Percentiles rank a stretch among this genome's conserved stretches.
These are phyloP conservation scores for Oncorhynchus nerka DNA, from an alignment of 2,113 vertebrate species.

Conservation along the genomic window DNA sequence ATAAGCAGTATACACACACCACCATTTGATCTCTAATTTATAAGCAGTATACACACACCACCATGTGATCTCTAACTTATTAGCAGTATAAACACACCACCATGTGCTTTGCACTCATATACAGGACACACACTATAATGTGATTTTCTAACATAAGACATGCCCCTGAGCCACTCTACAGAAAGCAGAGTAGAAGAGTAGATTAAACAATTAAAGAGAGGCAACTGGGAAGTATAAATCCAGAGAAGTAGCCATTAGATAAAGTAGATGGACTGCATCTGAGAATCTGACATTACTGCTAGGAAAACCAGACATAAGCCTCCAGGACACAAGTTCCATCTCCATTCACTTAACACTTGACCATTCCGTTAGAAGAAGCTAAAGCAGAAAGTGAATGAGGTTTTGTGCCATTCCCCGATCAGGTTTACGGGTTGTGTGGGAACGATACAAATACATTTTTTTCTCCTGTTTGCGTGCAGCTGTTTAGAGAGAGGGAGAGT, in stretches of 20 bases:
- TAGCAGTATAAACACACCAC: not conserved
- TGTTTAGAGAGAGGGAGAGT: conserved; percentile 27
- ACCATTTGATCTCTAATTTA: not conserved
- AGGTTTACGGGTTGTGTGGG: conserved; percentile 10
- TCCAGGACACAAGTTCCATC: conserved; percentile 50
- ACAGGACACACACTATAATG: not conserved
- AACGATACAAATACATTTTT: conserved; percentile 39
- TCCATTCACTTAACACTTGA: conserved; percentile 49
- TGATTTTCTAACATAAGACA: not conserved
- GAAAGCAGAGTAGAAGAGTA: conserved; percentile 10
- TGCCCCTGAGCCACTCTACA: not conserved
- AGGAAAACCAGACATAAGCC: conserved; percentile 49
- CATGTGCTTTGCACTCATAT: conserved; percentile 8
- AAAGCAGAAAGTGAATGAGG: conserved; percentile 9
- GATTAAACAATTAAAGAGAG: conserved; percentile 29
- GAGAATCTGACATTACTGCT: conserved; percentile 44
- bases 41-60: not conserved
- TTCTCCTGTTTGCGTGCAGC: conserved; percentile 43
- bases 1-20: too few species aligned
- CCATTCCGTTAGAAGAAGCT: conserved; percentile 37
- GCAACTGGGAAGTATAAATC: conserved; percentile 29
- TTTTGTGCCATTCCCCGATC: conserved; percentile 43
- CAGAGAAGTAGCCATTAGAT: conserved; percentile 45
- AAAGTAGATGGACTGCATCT: conserved; percentile 36
- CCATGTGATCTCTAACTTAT: conserved; percentile 10